Evolutionary conservation across 2,888 invertebrate species (phyloP).

Genomic region (Homarus gammarus): DNA sequence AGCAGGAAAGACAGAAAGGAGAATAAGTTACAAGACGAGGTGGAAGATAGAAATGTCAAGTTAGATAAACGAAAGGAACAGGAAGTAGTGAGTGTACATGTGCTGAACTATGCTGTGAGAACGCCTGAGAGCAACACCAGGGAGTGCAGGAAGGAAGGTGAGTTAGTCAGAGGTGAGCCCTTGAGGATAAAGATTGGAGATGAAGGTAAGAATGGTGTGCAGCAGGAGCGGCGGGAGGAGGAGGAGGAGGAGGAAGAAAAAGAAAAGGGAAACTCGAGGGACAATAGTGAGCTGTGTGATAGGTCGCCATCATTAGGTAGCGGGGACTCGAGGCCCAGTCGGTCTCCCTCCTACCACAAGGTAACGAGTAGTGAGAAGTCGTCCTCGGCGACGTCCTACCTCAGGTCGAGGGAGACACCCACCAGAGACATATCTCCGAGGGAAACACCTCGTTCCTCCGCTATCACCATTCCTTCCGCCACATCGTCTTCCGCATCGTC

Average conservation of each 20-base stretch:
- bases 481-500: constrained; percentile 52
- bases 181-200: not conserved
- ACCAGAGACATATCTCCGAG: constrained; percentile 20
- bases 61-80: not conserved
- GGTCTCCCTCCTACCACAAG: constrained; percentile 62
- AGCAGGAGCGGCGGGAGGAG: not conserved
- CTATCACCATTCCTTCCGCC: constrained; percentile 35
- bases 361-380: constrained; percentile 66
- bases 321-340: constrained; percentile 44
- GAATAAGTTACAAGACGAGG: not conserved
- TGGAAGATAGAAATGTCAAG: not conserved
- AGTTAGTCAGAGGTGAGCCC: not conserved
- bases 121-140: not conserved
- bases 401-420: constrained; percentile 26
- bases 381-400: constrained; percentile 41
- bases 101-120: not conserved
- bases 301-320: constrained; percentile 35
- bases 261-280: not conserved
- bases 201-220: not conserved
- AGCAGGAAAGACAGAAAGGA: constrained; percentile 41
- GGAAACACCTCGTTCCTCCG: constrained; percentile 4
- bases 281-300: not conserved
- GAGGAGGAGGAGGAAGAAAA: constrained; percentile 15
- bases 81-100: not conserved
- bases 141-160: not conserved